phyloP scores from a whole-genome alignment of 1,140 invertebrate genomes.

The Lordiphosa stackelbergi region DNA sequence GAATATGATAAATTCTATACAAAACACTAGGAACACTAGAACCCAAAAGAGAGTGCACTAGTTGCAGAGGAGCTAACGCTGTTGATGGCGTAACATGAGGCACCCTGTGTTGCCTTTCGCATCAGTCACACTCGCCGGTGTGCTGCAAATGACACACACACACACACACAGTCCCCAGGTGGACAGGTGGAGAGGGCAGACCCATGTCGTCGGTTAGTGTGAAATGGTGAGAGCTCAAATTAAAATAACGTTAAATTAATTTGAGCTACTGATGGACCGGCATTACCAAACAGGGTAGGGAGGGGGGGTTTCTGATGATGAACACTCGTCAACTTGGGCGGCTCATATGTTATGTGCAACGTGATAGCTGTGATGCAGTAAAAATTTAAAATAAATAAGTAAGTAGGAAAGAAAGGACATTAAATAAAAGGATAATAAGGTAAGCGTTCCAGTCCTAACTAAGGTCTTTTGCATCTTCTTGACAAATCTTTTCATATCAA shows the following conservation, averaged over 20 bases:
- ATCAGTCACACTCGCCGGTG: slow-evolving; percentile 27
- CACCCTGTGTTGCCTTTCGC: slow-evolving; percentile 43
- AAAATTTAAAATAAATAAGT: too few species aligned
- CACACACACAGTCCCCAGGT: slow-evolving; percentile 8
- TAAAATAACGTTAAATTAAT: slow-evolving; percentile 75
- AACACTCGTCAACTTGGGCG: too few species aligned
- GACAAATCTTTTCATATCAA: too few species aligned
- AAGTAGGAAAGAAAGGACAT: too few species aligned
- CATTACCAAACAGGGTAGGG: slow-evolving; percentile 35
- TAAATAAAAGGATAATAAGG: too few species aligned
- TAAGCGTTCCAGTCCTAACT: too few species aligned
- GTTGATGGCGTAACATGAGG: slow-evolving; percentile 45
- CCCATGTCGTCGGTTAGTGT: slow-evolving; percentile 26
- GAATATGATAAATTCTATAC: slow-evolving; percentile 74
- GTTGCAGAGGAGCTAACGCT: background rate
- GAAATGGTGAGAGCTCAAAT: slow-evolving; percentile 50
- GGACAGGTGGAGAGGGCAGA: slow-evolving; percentile 6
- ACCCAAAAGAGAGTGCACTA: slow-evolving; percentile 17
- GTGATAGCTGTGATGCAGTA: too few species aligned
- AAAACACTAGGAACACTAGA: slow-evolving; percentile 50
- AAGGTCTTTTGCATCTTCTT: too few species aligned
- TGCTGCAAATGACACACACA: background rate
- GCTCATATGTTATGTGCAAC: too few species aligned
- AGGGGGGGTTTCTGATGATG: background rate
- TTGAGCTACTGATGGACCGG: slow-evolving; percentile 54